Conservation (phyloP, 2,888 invertebrate species). For the Venusia cambrica region DNA sequence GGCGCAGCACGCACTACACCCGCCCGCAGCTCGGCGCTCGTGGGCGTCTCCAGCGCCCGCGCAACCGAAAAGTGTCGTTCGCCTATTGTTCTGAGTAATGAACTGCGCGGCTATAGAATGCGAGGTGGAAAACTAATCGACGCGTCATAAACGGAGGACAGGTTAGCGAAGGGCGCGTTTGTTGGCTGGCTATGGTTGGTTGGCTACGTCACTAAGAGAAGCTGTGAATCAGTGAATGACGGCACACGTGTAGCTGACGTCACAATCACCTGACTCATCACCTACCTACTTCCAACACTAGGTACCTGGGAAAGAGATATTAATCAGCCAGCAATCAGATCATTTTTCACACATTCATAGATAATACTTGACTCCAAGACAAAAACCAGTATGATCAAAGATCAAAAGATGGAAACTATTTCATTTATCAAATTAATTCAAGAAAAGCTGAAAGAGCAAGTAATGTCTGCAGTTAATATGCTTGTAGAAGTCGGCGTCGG, state of each 20-base stretch:
- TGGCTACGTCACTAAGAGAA: constrained; percentile 54
- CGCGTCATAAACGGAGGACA: constrained; percentile 47
- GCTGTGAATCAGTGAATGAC: constrained; percentile 56
- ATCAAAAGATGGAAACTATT: no score
- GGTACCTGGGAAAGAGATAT: constrained; percentile 42
- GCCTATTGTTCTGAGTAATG: constrained; percentile 7
- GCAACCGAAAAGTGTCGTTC: constrained; percentile 24
- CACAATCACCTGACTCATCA: constrained; percentile 64
- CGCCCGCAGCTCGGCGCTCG: constrained; percentile 28
- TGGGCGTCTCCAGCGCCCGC: constrained; percentile 47
- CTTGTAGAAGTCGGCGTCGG: no score
- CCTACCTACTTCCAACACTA: constrained; percentile 34
- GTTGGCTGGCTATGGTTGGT: no score
- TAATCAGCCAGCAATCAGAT: constrained; percentile 18
- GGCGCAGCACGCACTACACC: constrained; percentile 49
- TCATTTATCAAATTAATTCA: no score
- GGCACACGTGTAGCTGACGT: constrained; percentile 68
- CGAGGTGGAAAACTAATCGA: constrained; percentile 39
- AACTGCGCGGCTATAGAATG: constrained; percentile 26
- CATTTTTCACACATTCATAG: constrained; percentile 12
- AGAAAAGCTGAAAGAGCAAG: no score
- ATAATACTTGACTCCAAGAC: constrained; percentile 1
- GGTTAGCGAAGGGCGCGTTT: constrained; percentile 49
- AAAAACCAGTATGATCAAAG: no score
- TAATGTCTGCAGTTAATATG: no score